Evolutionary conservation across 23 tunicate genomes (phyloP), one percentile per base, ranked within the genome.

Genomic region (Halocynthia aurantium): DNA sequence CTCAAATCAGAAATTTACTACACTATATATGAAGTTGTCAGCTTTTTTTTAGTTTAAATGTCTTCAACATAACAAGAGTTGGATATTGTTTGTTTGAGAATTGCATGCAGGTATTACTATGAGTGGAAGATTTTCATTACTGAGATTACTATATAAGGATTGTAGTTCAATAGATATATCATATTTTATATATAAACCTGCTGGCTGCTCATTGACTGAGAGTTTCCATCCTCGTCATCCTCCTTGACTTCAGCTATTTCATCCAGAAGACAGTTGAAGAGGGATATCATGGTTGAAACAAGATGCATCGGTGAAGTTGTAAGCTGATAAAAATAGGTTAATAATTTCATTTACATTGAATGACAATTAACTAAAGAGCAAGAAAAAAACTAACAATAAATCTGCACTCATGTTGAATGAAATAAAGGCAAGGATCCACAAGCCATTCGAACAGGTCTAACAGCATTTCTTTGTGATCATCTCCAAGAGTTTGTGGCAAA

Each of bases 391-490:
- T 76, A 51, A 91, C 97, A 53, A 85, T 81, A 62, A 65, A 91
- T 63, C 82, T 85, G 90, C 97, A 91, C 20, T 85, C 63, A 53
- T 85, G 97, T 13, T 87, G 81, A 9, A 91, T 81, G 77, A 88
- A 93, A 44, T 87, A 90, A 40, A 93, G 73, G 53, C 94, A 79
- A 21, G 98, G 98, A 62, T 87, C 89, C 57, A 93, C 60, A 64
- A 93, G 76, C 98, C 98, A 87, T 51, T 93, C 94, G 55, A 88
- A 93, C 81, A 93, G 10, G 53, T 87, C 94, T 6, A 72, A 70
- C 68, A 93, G 44, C 98, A 93, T 87, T 73, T 87, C 67, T 58
- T 55, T 86, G 83, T 93, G 93, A 53, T 86, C 93, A 2, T 78
- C 93, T 7, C 66, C 88, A 52, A 93, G 70, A 11, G 85, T 75